Evolutionary conservation across 2,888 invertebrate species (phyloP).

Genomic region (Melanostoma mellinum): DNA sequence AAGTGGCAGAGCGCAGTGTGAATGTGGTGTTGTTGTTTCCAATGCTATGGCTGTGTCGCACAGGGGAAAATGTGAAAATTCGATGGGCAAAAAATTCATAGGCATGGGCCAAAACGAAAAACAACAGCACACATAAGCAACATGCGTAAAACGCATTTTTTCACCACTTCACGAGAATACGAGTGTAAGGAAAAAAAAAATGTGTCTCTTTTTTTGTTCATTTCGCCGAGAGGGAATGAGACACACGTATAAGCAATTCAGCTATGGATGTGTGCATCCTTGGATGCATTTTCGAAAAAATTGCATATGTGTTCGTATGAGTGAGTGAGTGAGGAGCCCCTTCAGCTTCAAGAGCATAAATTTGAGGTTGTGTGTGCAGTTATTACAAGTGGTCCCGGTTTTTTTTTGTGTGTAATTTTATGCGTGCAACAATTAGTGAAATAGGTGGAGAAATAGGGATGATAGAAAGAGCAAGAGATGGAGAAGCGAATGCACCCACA

Average conservation of each 20-base stretch:
- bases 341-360: not conserved
- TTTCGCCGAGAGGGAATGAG: constrained; percentile 28
- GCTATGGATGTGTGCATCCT: constrained; percentile 37
- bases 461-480: constrained; percentile 32
- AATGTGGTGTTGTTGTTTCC: constrained; percentile 52
- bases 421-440: constrained; percentile 60
- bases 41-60: constrained; percentile 33
- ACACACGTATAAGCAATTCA: constrained; percentile 3
- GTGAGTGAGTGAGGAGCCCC: constrained; percentile 19
- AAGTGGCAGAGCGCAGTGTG: constrained; percentile 60
- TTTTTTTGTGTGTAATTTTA: constrained; percentile 49
- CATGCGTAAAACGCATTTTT: constrained; percentile 66
- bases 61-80: constrained; percentile 72
- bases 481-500: constrained; percentile 65
- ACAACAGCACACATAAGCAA: constrained; percentile 55
- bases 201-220: constrained; percentile 9
- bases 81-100: constrained; percentile 62
- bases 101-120: constrained; percentile 29
- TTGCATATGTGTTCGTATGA: constrained; percentile 58
- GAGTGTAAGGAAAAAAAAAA: constrained; percentile 28
- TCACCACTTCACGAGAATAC: constrained; percentile 52
- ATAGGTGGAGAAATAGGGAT: constrained; percentile 13
- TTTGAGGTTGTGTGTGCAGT: constrained; percentile 59
- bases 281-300: constrained; percentile 68
- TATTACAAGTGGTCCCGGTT: constrained; percentile 69